Evolutionary conservation across 2,113 vertebrate genomes (phyloP).

Genomic region (Myrmecobius fasciatus): DNA sequence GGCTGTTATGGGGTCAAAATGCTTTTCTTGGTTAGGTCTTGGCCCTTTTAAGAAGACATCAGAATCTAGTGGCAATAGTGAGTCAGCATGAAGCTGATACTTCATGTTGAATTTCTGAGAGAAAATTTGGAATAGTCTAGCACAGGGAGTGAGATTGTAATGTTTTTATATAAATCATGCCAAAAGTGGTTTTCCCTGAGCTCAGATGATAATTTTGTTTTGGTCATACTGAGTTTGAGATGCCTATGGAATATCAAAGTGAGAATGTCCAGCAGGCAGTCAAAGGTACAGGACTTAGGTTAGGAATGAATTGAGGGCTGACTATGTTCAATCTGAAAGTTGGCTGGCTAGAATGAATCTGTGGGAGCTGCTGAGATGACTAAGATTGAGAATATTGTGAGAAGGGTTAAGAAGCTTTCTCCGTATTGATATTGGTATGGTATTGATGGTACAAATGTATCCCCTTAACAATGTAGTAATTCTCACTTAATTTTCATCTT

Average conservation of each 20-base stretch:
- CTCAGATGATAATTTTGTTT: background rate
- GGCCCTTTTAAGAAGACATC: background rate
- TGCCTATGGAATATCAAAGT: too few relatives aligned
- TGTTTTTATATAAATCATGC: background rate
- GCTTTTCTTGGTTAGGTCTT: background rate
- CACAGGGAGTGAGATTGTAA: background rate
- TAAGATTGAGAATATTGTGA: too few relatives aligned
- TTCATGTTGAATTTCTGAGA: background rate
- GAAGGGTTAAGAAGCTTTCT: too few relatives aligned
- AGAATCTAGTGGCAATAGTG: background rate
- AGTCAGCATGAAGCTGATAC: background rate
- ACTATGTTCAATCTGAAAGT: too few relatives aligned
- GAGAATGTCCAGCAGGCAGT: too few relatives aligned
- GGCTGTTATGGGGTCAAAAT: background rate
- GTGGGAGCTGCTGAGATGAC: too few relatives aligned
- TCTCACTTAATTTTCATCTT: background rate
- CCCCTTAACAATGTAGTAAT: background rate
- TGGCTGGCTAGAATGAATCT: too few relatives aligned
- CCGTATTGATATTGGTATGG: too few relatives aligned
- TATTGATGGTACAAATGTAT: background rate
- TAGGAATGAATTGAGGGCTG: too few relatives aligned
- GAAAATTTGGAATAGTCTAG: background rate
- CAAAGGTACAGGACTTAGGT: too few relatives aligned
- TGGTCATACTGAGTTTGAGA: too few relatives aligned
- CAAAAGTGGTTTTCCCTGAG: background rate